Evolutionary conservation across 2,888 invertebrate species (phyloP).

Genomic region (Agrochola macilenta): DNA sequence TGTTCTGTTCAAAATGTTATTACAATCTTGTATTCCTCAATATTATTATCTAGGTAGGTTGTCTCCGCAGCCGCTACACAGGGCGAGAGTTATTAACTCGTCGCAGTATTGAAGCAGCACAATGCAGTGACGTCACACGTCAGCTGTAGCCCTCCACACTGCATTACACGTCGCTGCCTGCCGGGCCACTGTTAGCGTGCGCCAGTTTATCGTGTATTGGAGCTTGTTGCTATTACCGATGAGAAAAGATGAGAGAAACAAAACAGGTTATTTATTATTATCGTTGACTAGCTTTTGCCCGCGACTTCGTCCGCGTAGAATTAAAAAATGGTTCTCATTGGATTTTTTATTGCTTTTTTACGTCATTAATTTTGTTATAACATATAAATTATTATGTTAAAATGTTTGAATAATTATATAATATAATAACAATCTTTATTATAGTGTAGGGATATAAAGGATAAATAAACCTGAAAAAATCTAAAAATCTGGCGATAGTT

Average conservation of each 20-base stretch:
- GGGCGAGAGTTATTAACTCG: conserved; percentile 24
- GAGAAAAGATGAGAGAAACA: background rate
- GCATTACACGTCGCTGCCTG: conserved; percentile 8
- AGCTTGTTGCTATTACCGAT: background rate
- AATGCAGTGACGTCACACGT: conserved; percentile 26
- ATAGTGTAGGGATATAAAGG: no score
- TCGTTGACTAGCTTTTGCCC: no score
- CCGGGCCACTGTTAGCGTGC: conserved; percentile 10
- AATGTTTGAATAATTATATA: no score
- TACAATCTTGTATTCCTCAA: background rate
- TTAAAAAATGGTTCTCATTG: no score
- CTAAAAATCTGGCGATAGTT: no score
- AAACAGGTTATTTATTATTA: no score
- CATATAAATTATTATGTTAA: no score
- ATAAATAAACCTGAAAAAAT: no score
- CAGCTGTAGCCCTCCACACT: conserved; percentile 34
- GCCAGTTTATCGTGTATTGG: conserved; percentile 7
- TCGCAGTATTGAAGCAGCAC: conserved; percentile 17
- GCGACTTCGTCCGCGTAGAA: no score
- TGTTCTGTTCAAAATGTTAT: background rate
- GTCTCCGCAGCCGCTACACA: background rate
- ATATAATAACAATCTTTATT: no score
- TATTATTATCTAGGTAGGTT: background rate
- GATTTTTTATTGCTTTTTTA: no score
- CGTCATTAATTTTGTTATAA: no score